Conservation (phyloP, 2,888 invertebrate species). For the Hypomecis punctinalis region DNA sequence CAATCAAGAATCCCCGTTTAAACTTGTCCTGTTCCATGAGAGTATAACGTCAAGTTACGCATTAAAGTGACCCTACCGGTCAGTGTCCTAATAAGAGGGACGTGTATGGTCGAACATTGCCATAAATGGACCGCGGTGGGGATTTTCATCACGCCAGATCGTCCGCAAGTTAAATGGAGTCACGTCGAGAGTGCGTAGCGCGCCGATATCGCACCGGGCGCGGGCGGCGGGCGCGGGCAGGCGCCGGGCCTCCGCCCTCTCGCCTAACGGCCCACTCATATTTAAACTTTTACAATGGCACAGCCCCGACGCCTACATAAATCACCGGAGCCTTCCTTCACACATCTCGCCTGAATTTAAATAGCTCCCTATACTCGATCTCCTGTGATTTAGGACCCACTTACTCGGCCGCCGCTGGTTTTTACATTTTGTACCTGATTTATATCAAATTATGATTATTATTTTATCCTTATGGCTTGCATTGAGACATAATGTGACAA, state of each 20-base stretch:
- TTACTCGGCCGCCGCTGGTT: slow-evolving; percentile 55
- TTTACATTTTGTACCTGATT: slow-evolving; percentile 57
- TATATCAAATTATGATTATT: slow-evolving; percentile 48
- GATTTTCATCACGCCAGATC: slow-evolving; percentile 54
- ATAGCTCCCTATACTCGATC: slow-evolving; percentile 73
- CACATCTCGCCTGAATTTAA: slow-evolving; percentile 78
- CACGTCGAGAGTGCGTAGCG: slow-evolving; percentile 53
- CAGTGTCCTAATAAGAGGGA: slow-evolving; percentile 45
- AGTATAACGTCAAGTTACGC: slow-evolving; percentile 41
- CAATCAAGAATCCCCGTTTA: slow-evolving; percentile 41
- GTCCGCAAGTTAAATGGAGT: slow-evolving; percentile 57
- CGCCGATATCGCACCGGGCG: slow-evolving; percentile 37
- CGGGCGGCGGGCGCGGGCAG: slow-evolving; percentile 29
- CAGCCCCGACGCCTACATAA: slow-evolving; percentile 68
- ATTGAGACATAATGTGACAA: slow-evolving; percentile 33
- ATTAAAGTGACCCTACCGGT: slow-evolving; percentile 46
- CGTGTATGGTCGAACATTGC: slow-evolving; percentile 43
- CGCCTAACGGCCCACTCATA: slow-evolving; percentile 61
- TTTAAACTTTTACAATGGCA: slow-evolving; percentile 78
- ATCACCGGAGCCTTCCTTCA: slow-evolving; percentile 75
- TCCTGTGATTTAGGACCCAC: slow-evolving; percentile 70
- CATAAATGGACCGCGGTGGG: slow-evolving; percentile 44
- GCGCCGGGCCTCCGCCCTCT: slow-evolving; percentile 36
- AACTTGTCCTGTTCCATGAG: slow-evolving; percentile 41
- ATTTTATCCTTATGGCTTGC: slow-evolving; percentile 38